Evolutionary conservation across 2,888 invertebrate genomes (phyloP).

Genomic region (Drosophila mercatorum): DNA sequence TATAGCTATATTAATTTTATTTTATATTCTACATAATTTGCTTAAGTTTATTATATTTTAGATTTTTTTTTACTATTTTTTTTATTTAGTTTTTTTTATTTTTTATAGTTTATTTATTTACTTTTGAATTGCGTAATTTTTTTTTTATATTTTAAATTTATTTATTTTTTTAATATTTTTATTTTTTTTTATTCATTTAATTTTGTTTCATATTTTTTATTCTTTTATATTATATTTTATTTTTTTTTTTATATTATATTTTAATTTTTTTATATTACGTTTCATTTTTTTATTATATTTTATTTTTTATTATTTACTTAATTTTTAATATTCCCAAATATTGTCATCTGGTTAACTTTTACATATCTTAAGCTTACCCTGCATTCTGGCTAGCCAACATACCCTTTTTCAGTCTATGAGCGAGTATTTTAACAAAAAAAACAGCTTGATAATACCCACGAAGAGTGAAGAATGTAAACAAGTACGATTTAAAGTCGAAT

Average conservation of each 20-base stretch:
- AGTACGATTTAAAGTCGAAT: conserved; percentile 48
- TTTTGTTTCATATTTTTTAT: not conserved
- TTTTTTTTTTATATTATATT: too few species aligned
- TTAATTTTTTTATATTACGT: too few species aligned
- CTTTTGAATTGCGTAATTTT: not conserved
- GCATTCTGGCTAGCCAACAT: not conserved
- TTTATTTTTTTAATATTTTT: not conserved
- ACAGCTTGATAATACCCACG: conserved; percentile 39
- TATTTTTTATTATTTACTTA: not conserved
- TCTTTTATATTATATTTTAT: not conserved
- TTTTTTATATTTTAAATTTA: not conserved
- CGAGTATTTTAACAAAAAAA: conserved; percentile 6
- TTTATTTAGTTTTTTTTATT: too few species aligned
- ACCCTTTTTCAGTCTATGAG: not conserved
- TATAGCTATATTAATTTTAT: too few species aligned
- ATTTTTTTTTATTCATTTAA: too few species aligned
- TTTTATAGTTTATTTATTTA: too few species aligned
- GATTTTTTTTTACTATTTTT: too few species aligned
- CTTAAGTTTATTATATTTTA: too few species aligned
- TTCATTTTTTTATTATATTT: too few species aligned
- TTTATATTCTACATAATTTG: too few species aligned
- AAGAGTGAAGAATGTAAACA: conserved; percentile 55
- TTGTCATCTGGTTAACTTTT: too few species aligned
- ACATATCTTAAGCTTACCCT: too few species aligned
- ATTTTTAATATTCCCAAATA: not conserved